Evolutionary conservation across 1,140 invertebrate genomes (phyloP), one percentile per base, ranked within the genome.

Genomic region (Ruditapes philippinarum): DNA sequence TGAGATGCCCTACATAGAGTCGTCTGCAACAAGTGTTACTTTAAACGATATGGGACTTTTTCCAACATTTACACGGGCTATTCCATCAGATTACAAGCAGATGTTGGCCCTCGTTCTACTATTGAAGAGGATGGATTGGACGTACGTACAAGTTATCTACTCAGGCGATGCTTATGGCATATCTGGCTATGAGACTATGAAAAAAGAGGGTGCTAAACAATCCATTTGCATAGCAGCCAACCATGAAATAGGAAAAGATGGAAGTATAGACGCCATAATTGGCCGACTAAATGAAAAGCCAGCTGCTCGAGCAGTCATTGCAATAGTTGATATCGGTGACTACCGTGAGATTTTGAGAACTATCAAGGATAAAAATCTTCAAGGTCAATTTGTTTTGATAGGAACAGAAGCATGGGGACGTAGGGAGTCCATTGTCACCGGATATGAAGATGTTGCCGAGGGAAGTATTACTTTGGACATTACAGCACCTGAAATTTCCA

Each of bases 41-140:
- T 62, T 93, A 17, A 82, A 60, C 25, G 84, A 92, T 38, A 97
- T 97, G 94, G 96, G 96, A 82, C 96, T 97, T 91, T 98, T 97
- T 95, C 97, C 97, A 74, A 97, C 97, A 90, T 98, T 98, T 96
- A 95, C 98, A 86, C 96, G 98, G 14, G 97, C 98, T 0, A 97
- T 98, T 28, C 98, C 98, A 17, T 97, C 97, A 0, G 98, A 98
- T 95, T 97, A 97, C 91, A 97, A 97, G 94, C 97, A 98, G 96
- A 97, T 97, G 1, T 96, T 97, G 91, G 97, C 97, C 28, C 97
- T 98, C 22, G 83, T 91, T 25, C 81, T 83, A 38, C 38, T 93
- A 33, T 70, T 95, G n/a, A 74, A 88, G 19, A 49, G 62, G 25
- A 73, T 92, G 33, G 89, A 91, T 12, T 95, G 93, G 93, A 92